These are phyloP conservation scores for Pachycephala philippinensis DNA, from an alignment of 2,113 vertebrate species.

Conservation along the genomic window DNA sequence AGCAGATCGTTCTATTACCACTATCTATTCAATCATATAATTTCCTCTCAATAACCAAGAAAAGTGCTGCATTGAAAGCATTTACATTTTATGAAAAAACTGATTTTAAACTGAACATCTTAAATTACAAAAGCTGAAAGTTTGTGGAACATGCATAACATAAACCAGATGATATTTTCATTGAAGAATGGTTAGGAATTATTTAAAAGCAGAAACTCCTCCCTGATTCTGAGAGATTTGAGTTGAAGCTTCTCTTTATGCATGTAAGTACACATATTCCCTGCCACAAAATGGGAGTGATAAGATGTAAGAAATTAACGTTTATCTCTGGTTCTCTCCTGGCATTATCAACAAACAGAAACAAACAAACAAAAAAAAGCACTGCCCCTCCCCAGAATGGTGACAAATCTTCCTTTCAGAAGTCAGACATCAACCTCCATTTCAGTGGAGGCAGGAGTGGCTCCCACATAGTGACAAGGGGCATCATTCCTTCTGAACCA, in stretches of 20 bases:
- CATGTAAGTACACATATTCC: neutral
- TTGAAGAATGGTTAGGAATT: neutral
- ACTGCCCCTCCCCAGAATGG: neutral
- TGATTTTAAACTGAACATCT: neutral
- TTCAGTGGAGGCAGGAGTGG: neutral
- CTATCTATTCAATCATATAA: neutral
- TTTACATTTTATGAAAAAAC: neutral
- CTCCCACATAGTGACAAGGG: neutral
- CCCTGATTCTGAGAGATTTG: neutral
- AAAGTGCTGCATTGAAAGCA: neutral
- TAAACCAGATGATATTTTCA: neutral
- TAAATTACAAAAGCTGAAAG: neutral
- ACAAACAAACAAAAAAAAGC: neutral
- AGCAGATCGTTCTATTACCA: neutral
- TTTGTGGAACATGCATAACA: neutral
- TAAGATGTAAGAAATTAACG: accelerated
- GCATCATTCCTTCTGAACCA: neutral
- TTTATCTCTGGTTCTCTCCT: neutral
- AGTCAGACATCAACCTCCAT: neutral
- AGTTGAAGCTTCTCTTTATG: neutral
- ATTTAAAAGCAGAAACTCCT: neutral
- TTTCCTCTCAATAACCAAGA: neutral
- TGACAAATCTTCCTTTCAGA: neutral
- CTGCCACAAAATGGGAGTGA: neutral
- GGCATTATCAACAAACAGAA: neutral